A percentile compares a stretch with the other conserved stretches of the same genome.
phyloP scores from a whole-genome alignment of 2,888 invertebrate species.

The Pyralis farinalis region DNA sequence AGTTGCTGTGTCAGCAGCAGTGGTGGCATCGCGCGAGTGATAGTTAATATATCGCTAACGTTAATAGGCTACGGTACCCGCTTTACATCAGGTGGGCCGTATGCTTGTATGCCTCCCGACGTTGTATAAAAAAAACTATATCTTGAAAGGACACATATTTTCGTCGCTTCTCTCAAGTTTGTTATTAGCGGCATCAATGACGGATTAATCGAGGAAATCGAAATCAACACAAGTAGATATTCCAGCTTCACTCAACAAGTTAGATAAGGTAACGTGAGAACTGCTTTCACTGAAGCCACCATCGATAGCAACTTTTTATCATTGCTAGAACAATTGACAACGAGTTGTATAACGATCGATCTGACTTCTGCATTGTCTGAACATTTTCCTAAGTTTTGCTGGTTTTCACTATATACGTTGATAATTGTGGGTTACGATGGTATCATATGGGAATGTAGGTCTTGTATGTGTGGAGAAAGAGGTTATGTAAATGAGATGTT shows the following conservation, averaged over 20 bases:
- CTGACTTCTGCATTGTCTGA: conserved; percentile 15
- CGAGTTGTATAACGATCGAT: conserved; percentile 19
- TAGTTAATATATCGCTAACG: no score
- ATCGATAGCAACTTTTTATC: conserved; percentile 14
- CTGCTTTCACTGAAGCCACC: conserved; percentile 32
- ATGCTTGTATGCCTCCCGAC: no score
- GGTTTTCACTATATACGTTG: conserved; percentile 26
- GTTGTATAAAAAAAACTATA: no score
- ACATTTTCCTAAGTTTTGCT: conserved; percentile 21
- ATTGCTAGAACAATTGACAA: conserved; percentile 26
- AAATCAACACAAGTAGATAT: neutral
- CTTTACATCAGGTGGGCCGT: no score
- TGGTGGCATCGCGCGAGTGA: no score
- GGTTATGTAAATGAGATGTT: neutral
- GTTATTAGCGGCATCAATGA: no score
- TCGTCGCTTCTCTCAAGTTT: no score
- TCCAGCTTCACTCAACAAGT: conserved; percentile 16
- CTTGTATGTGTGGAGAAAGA: neutral
- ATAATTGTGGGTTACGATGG: neutral
- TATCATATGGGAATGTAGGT: conserved; percentile 8
- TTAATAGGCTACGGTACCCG: no score
- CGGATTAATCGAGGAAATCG: neutral
- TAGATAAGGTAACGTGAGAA: conserved; percentile 52
- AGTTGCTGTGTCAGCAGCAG: no score
- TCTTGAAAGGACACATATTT: no score